Percentiles rank a stretch among this genome's conserved stretches.
These are phyloP conservation scores for Clavelina lepadiformis DNA, from an alignment of 23 tunicate species.

Conservation along the genomic window DNA sequence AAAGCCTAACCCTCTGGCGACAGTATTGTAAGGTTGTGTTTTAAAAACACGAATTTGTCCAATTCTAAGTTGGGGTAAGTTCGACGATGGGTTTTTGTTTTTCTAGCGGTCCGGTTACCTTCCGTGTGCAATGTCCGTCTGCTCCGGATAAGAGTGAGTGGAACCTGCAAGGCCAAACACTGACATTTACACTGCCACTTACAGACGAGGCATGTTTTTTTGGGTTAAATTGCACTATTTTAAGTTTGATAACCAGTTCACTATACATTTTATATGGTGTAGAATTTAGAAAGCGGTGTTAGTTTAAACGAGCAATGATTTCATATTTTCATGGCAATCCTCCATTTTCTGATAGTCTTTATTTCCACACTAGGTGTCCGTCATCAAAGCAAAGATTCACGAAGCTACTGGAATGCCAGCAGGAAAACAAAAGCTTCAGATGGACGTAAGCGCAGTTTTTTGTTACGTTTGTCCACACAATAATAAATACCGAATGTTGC, in stretches of 20 bases:
- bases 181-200: conserved; percentile 77
- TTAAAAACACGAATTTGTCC: neutral
- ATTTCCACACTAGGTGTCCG: conserved; percentile 90
- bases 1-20: neutral
- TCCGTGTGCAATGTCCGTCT: conserved; percentile 75
- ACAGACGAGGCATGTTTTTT: conserved; percentile 74
- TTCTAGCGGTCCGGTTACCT: conserved; percentile 63
- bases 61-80: neutral
- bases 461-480: neutral
- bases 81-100: neutral
- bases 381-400: conserved; percentile 95
- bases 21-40: neutral
- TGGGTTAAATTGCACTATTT: no score
- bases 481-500: neutral
- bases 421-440: conserved; percentile 91
- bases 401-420: conserved; percentile 97
- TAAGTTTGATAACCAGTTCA: no score
- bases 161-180: conserved; percentile 84
- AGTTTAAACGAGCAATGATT: no score
- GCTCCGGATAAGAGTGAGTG: conserved; percentile 84
- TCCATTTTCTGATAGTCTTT: no score
- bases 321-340: no score
- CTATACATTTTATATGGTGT: no score
- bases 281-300: no score
- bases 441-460: conserved; percentile 50